Percentiles rank a stretch among this genome's conserved stretches.
Conservation (phyloP, 1,140 invertebrate genomes). For the Philopotamus ludificatus region DNA sequence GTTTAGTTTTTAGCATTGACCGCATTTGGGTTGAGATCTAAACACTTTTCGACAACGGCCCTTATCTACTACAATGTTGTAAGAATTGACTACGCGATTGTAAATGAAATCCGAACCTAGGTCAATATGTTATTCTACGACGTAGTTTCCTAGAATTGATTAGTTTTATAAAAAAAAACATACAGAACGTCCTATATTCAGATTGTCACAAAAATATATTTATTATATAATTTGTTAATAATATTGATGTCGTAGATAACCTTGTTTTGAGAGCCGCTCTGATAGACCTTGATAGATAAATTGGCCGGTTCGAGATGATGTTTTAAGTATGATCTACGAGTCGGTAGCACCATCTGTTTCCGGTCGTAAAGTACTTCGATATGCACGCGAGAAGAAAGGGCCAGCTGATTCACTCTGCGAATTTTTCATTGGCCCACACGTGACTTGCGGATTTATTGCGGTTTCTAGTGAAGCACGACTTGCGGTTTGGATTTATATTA, state of each 20-base stretch:
- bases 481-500: no score
- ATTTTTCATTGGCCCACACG: conserved; percentile 38
- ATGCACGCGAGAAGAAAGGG: conserved; percentile 33
- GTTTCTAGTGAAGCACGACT: background rate
- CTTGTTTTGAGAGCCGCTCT: background rate
- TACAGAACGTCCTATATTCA: background rate
- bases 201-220: background rate
- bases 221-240: background rate
- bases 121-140: no score
- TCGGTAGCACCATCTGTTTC: conserved; percentile 29
- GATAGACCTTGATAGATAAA: background rate
- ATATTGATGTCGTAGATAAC: background rate
- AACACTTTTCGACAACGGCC: no score
- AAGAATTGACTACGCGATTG: no score
- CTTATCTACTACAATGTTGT: no score
- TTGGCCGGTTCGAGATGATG: background rate
- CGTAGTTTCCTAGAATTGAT: no score
- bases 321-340: conserved; percentile 27
- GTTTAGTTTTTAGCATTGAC: background rate
- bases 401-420: conserved; percentile 23
- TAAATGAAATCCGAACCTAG: no score
- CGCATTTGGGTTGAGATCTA: no score
- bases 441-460: conserved; percentile 23
- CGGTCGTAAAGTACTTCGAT: conserved; percentile 26
- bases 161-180: no score